Conservation (phyloP, 1,140 invertebrate species). For the Agrypnia vestita region DNA sequence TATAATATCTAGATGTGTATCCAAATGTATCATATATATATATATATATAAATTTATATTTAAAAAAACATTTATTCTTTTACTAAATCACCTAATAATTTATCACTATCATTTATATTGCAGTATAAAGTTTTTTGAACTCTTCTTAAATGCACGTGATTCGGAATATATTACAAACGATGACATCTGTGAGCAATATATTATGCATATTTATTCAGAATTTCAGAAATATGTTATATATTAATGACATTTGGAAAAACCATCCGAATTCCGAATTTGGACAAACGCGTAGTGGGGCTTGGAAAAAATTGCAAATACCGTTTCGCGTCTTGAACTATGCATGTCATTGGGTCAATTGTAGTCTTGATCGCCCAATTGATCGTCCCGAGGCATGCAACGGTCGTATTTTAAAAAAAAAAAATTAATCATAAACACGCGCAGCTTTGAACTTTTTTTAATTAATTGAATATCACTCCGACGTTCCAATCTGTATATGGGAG, state of each 20-base stretch:
- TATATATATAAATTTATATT: too few relatives aligned
- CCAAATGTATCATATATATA: too few relatives aligned
- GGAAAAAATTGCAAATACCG: constrained; percentile 12
- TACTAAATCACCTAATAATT: too few relatives aligned
- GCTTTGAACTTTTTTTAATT: constrained; percentile 1
- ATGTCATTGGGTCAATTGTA: constrained; percentile 19
- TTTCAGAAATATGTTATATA: neutral
- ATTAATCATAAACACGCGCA: constrained; percentile 6
- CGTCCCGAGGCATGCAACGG: constrained; percentile 16
- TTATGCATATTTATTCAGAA: neutral
- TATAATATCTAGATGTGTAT: too few relatives aligned
- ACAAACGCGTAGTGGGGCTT: neutral
- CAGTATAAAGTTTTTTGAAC: too few relatives aligned
- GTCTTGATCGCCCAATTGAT: neutral
- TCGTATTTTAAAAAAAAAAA: neutral
- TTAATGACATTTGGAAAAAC: neutral
- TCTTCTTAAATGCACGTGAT: too few relatives aligned
- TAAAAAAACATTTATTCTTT: too few relatives aligned
- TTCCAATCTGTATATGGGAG: neutral
- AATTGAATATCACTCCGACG: neutral
- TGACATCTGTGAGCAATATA: too few relatives aligned
- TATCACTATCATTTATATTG: too few relatives aligned
- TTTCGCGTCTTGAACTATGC: constrained; percentile 17
- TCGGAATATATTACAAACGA: too few relatives aligned
- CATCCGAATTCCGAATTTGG: neutral